Evolutionary conservation across 2,113 vertebrate genomes (phyloP).

Genomic region (Puffinus mauretanicus): DNA sequence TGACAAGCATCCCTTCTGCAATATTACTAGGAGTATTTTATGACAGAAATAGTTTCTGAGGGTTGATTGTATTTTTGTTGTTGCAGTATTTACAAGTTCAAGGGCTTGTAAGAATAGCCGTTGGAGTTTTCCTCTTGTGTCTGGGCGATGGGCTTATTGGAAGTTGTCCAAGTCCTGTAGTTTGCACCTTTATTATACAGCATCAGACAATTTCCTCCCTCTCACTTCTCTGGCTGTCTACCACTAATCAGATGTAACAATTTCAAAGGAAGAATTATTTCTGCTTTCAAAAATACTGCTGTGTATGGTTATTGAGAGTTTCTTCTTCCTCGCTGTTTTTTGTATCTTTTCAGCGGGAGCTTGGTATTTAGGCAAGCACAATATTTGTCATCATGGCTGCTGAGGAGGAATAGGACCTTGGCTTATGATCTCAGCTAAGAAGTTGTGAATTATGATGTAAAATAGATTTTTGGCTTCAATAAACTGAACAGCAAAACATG

Average conservation of each 20-base stretch:
- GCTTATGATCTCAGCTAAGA: not conserved
- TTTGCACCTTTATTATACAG: not conserved
- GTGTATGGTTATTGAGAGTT: not conserved
- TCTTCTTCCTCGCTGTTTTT: not conserved
- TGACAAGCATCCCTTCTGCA: not conserved
- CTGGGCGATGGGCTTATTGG: fast-evolving
- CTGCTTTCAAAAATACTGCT: not conserved
- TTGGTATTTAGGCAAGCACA: not conserved
- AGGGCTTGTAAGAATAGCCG: not conserved
- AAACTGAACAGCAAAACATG: not conserved
- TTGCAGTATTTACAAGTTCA: not conserved
- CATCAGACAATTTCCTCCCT: not conserved
- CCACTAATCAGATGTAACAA: not conserved
- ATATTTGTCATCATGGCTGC: not conserved
- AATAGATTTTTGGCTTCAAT: not conserved
- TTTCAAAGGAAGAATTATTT: not conserved
- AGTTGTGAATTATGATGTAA: not conserved
- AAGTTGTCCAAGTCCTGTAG: not conserved
- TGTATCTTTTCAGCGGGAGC: not conserved
- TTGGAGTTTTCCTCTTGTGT: not conserved
- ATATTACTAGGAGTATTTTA: not conserved
- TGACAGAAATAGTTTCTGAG: not conserved
- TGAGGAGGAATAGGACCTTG: not conserved
- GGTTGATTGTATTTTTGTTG: not conserved
- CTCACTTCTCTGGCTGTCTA: not conserved